Evolutionary conservation across 2,797 vertebrate genomes (phyloP), one percentile per base, ranked within the genome.

Genomic region (Micrastur ruficollis): DNA sequence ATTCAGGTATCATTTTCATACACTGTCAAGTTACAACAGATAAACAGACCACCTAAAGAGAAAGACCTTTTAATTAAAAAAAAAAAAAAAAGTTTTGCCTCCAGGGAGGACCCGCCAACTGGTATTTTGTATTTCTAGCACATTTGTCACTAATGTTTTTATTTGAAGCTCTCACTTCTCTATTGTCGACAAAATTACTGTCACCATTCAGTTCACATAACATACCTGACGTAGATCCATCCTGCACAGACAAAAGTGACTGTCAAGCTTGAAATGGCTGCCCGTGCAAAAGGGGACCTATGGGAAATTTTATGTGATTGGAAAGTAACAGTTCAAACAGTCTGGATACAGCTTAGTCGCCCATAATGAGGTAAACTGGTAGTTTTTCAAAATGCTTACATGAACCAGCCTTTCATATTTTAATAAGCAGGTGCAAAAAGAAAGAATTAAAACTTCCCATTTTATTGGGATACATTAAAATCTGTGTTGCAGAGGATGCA

Each of bases 341-440:
- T 14, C 34, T 74, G 31, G 25, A 32, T 83, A 14, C 49, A 88
- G 38, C n/a, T 72, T 58, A 58, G 73, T 62, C 12, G 3, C 42
- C 46, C 52, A 12, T 76, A 80, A 83, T 46, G 61, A 85, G 36
- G 81, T 50, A 61, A 74, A 59, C 38, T 53, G 49, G 16, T 50
- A 26, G 23, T 21, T 83, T 93, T 86, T 79, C 47, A 47, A 87
- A 95, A 46, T 1, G 22, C 50, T 88, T 81, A 40, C 34, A 19
- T 23, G 59, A 93, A n/a, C 9, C 14, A 66, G 53, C 36, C 63
- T 95, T 95, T 95, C 90, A 81, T 93, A 93, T 97, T 96, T 93
- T 95, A 96, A 96, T 93, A 75, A 83, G 90, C 96, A 95, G 94
- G 93, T 96, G 90, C 80, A 79, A 78, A 88, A 79, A 80, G 44